Percentiles rank a stretch among this genome's conserved stretches.
Conservation (phyloP, 1,140 invertebrate species). For the Zaprionus camerounensis region DNA sequence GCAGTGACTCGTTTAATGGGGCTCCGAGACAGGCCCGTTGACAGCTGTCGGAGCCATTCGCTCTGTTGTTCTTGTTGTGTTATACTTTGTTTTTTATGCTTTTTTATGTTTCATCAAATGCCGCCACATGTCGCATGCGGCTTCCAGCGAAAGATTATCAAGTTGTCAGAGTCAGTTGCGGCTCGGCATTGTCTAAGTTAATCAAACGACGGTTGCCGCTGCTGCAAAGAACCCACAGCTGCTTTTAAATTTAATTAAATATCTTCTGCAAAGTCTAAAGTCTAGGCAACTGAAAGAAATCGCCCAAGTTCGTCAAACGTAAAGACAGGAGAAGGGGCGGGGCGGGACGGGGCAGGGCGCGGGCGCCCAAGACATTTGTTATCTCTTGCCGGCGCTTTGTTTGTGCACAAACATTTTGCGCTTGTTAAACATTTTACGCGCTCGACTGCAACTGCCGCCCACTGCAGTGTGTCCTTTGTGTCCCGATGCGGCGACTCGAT, state of each 20-base stretch:
- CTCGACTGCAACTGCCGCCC: slow-evolving; percentile 71
- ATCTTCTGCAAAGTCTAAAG: slow-evolving; percentile 38
- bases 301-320: slow-evolving; percentile 1
- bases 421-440: slow-evolving; percentile 74
- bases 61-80: slow-evolving; percentile 1
- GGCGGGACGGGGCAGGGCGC: slow-evolving; percentile 1
- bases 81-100: slow-evolving; percentile 35
- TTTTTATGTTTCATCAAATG: slow-evolving; percentile 74
- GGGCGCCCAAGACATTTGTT: slow-evolving; percentile 41
- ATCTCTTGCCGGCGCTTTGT: slow-evolving; percentile 53
- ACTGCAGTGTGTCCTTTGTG: slow-evolving; percentile 66
- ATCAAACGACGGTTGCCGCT: slow-evolving; percentile 55
- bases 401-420: slow-evolving; percentile 61
- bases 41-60: slow-evolving; percentile 68
- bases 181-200: slow-evolving; percentile 63
- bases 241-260: slow-evolving; percentile 69
- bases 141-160: slow-evolving; percentile 57
- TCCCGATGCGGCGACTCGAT: slow-evolving; percentile 31
- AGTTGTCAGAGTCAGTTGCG: slow-evolving; percentile 62
- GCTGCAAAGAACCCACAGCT: slow-evolving; percentile 34
- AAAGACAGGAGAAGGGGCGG: background rate
- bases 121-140: slow-evolving; percentile 61
- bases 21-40: slow-evolving; percentile 50
- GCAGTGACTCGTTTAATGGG: slow-evolving; percentile 57
- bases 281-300: slow-evolving; percentile 19